phyloP scores from a whole-genome alignment of 2,113 vertebrate species.

The Brachirus orientalis region DNA sequence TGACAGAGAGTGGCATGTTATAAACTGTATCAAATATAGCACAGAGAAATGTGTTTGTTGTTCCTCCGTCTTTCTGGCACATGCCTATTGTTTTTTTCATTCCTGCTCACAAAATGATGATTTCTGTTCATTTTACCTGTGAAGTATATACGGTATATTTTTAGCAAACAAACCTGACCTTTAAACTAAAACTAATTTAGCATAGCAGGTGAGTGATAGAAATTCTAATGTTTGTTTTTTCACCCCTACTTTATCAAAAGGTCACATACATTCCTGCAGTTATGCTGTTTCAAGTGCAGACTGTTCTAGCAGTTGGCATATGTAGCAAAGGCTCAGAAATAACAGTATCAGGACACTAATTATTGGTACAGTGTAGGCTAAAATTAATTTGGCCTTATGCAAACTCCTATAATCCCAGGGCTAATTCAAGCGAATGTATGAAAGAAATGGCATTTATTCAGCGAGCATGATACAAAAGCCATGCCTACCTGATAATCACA shows the following conservation, averaged over 20 bases:
- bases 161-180: conserved; percentile 62
- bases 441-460: conserved; percentile 5
- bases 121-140: conserved; percentile 14
- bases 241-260: conserved; percentile 45
- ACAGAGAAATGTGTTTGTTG: neutral
- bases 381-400: conserved; percentile 28
- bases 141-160: conserved; percentile 36
- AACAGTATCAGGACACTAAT: conserved; percentile 24
- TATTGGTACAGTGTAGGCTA: conserved; percentile 12
- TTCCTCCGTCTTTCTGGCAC: neutral
- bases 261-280: conserved; percentile 55
- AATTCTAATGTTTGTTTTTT: conserved; percentile 55
- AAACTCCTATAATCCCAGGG: neutral
- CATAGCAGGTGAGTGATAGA: conserved; percentile 47
- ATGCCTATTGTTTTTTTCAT: neutral
- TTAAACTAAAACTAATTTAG: conserved; percentile 61
- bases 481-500: conserved; percentile 10
- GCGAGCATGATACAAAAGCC: neutral
- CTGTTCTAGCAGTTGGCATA: conserved; percentile 35
- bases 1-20: too few species aligned
- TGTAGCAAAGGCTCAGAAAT: conserved; percentile 31
- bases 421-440: neutral
- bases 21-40: too few species aligned
- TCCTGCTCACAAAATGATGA: conserved; percentile 5
- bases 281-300: conserved; percentile 26